Evolutionary conservation across 2,113 vertebrate species (phyloP), one percentile per base, ranked within the genome.

Genomic region (Upupa epops): DNA sequence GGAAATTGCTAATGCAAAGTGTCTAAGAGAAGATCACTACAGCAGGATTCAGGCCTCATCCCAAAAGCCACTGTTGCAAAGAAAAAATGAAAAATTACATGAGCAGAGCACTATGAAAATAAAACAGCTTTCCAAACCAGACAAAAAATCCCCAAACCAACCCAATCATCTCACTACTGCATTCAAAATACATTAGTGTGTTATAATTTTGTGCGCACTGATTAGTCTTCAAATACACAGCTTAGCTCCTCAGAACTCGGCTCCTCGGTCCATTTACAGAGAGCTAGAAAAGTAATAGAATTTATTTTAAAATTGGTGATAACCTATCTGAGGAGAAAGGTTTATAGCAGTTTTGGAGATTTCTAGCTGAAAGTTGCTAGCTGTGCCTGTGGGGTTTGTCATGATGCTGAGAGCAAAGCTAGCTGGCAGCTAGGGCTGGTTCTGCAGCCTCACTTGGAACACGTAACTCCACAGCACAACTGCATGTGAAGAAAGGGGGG

Each of bases 1-100:
- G 81, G 89, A 98, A 97, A 98, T 97, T 97, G 97, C 90, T 96
- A 97, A 95, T 79, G 95, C 87, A 92, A 96, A 83, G 89, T 92
- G 91, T 96, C 28, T 60, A 90, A 91, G 82, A 94, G 94, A 96
- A 95, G 92, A 91, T 83, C 89, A 75, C 95, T 95, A 86, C 7
- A 64, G 82, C 76, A 93, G 49, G 54, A 86, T 82, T 93, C 69
- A 92, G 64, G 78, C 31, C 63, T 89, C 86, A 86, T 77, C 75
- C 64, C 64, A 78, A 92, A 94, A 94, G 63, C 24, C 36, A 52
- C 85, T 83, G 55, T 64, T 94, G 86, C 75, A 85, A 87, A 92
- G 56, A 42, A 83, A 89, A 70, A 71, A 81, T 55, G 65, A 80
- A 87, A 25, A 82, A 89, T 76, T 88, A 61, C 7, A 1, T 36